Evolutionary conservation across 2,888 invertebrate genomes (phyloP).

Genomic region (Volucella inanis): DNA sequence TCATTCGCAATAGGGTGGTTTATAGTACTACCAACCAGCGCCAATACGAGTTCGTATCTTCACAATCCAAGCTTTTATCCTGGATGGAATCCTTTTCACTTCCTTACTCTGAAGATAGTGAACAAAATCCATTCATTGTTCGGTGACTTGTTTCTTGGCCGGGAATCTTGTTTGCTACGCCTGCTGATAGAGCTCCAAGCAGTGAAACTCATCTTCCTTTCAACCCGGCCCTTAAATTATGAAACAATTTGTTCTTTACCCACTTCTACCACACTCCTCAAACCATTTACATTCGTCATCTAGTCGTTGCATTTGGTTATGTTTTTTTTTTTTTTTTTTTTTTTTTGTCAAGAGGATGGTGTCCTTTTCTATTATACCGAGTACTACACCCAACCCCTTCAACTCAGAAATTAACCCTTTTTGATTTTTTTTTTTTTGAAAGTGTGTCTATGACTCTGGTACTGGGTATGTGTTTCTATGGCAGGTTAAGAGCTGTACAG

Average conservation of each 20-base stretch:
- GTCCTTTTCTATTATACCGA: slow-evolving; percentile 24
- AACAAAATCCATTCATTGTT: slow-evolving; percentile 63
- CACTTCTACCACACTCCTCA: background rate
- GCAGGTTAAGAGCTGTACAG: slow-evolving; percentile 47
- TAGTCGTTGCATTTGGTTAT: slow-evolving; percentile 59
- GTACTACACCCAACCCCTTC: slow-evolving; percentile 33
- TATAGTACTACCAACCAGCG: too few species aligned
- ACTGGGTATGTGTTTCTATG: slow-evolving; percentile 21
- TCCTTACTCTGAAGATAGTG: slow-evolving; percentile 45
- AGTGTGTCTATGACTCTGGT: too few species aligned
- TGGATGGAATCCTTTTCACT: slow-evolving; percentile 52
- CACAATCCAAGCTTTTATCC: background rate
- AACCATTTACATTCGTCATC: background rate
- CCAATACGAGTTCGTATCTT: background rate
- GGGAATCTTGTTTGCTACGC: slow-evolving; percentile 53
- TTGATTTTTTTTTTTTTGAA: slow-evolving; percentile 21
- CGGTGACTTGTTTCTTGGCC: slow-evolving; percentile 34
- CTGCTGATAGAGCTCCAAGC: slow-evolving; percentile 57
- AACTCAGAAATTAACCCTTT: slow-evolving; percentile 73
- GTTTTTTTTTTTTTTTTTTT: slow-evolving; percentile 2
- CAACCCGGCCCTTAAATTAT: slow-evolving; percentile 60
- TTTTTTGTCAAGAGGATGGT: background rate
- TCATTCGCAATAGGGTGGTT: slow-evolving; percentile 12
- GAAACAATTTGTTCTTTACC: slow-evolving; percentile 68
- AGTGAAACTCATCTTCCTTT: slow-evolving; percentile 41